Conservation (phyloP, 1,140 invertebrate species). For the Cyphomyrmex costatus region DNA sequence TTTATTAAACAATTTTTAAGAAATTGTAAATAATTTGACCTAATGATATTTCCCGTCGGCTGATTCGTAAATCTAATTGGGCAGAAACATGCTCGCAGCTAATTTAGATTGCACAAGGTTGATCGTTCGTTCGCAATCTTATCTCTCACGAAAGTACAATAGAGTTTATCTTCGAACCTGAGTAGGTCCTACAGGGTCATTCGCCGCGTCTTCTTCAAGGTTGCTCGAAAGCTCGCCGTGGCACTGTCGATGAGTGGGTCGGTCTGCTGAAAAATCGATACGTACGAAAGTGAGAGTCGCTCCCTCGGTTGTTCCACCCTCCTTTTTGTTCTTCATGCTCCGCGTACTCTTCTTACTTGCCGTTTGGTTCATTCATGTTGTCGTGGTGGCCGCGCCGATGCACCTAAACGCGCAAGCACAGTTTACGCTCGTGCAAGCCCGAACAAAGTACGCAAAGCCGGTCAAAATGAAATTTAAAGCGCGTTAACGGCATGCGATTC, state of each 20-base stretch:
- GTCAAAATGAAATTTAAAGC: background rate
- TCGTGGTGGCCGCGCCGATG: conserved; percentile 56
- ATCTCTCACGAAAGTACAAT: background rate
- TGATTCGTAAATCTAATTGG: background rate
- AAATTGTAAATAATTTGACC: background rate
- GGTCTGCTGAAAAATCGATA: conserved; percentile 81
- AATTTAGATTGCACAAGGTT: background rate
- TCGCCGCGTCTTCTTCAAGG: conserved; percentile 73
- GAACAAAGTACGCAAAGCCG: conserved; percentile 16
- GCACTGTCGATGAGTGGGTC: conserved; percentile 73
- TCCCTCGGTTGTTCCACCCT: conserved; percentile 74
- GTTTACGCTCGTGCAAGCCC: conserved; percentile 38
- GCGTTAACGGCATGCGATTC: background rate
- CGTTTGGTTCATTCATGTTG: conserved; percentile 76
- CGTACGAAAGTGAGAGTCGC: conserved; percentile 81
- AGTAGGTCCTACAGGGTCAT: conserved; percentile 34
- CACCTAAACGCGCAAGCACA: conserved; percentile 33
- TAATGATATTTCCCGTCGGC: background rate
- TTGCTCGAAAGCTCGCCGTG: conserved; percentile 70
- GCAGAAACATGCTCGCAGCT: background rate
- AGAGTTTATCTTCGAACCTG: conserved; percentile 1
- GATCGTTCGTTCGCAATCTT: background rate
- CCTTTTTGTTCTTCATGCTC: conserved; percentile 73
- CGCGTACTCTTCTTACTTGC: conserved; percentile 75
- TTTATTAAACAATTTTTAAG: background rate